Evolutionary conservation across 2,888 invertebrate species (phyloP).

Genomic region (Nesidiocoris tenuis): DNA sequence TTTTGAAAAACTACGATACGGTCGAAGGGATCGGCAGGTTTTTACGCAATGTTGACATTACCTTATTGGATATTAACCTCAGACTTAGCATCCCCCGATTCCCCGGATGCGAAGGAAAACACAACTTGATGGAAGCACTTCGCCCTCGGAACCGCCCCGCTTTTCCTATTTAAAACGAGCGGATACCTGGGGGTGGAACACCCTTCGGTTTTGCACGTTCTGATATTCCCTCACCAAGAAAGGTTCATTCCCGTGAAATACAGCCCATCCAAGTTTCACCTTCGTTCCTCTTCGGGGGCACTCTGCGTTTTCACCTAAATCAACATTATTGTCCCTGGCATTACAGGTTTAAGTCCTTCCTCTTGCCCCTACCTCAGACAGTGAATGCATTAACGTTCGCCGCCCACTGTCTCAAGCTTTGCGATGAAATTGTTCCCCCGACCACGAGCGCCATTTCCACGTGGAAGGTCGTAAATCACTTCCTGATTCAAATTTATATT

Average conservation of each 20-base stretch:
- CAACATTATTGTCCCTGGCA: conserved; percentile 38
- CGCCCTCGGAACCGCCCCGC: neutral
- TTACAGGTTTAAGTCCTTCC: conserved; percentile 37
- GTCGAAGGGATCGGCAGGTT: neutral
- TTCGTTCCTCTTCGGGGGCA: neutral
- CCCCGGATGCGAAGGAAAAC: neutral
- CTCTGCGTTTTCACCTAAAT: conserved; percentile 25
- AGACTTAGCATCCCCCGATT: neutral
- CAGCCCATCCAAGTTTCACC: neutral
- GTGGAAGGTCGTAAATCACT: neutral
- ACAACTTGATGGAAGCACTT: neutral
- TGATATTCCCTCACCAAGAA: neutral
- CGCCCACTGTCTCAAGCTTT: neutral
- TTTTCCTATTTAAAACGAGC: neutral
- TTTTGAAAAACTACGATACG: too few relatives aligned
- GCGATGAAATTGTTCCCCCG: conserved; percentile 36
- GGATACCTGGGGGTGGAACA: neutral
- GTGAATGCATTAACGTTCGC: conserved; percentile 28
- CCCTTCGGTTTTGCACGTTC: neutral
- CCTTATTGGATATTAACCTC: neutral
- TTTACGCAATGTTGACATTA: neutral
- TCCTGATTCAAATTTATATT: neutral
- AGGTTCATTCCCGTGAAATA: neutral
- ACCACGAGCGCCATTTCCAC: conserved; percentile 7
- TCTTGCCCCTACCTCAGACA: conserved; percentile 5